These are phyloP conservation scores for Ochropleura plecta DNA, from an alignment of 2,888 invertebrate species.

Conservation along the genomic window DNA sequence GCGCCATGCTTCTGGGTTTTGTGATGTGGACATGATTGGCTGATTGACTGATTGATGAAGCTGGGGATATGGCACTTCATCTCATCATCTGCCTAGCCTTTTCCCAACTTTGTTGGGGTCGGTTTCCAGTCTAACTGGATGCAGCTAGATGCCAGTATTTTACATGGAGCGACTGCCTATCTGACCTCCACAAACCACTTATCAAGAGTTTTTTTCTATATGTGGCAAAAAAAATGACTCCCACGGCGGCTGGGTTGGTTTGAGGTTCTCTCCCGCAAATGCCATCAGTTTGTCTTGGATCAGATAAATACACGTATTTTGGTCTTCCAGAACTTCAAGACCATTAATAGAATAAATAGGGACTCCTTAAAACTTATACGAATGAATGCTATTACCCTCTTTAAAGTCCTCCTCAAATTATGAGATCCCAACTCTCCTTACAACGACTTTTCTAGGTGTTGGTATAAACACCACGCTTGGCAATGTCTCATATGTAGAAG, in stretches of 20 bases:
- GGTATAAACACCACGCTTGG: constrained; percentile 6
- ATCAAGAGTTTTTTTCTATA: too few species aligned
- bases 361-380: background rate
- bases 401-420: background rate
- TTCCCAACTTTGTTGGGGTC: too few species aligned
- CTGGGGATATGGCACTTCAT: background rate
- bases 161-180: too few species aligned
- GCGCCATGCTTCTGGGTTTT: constrained; percentile 33
- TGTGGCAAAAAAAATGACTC: too few species aligned
- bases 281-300: too few species aligned
- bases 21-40: constrained; percentile 16
- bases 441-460: constrained; percentile 17
- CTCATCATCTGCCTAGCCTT: background rate
- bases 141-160: too few species aligned
- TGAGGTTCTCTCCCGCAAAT: too few species aligned
- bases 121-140: too few species aligned
- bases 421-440: background rate
- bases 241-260: too few species aligned
- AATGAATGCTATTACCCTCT: background rate
- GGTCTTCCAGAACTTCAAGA: too few species aligned
- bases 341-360: background rate
- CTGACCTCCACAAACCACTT: too few species aligned
- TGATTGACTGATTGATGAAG: background rate
- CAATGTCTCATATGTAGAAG: constrained; percentile 21
- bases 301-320: too few species aligned